Evolutionary conservation across 53 echinoderm and acorn worm species (phyloP).

Genomic region (Zoroaster sp.): DNA sequence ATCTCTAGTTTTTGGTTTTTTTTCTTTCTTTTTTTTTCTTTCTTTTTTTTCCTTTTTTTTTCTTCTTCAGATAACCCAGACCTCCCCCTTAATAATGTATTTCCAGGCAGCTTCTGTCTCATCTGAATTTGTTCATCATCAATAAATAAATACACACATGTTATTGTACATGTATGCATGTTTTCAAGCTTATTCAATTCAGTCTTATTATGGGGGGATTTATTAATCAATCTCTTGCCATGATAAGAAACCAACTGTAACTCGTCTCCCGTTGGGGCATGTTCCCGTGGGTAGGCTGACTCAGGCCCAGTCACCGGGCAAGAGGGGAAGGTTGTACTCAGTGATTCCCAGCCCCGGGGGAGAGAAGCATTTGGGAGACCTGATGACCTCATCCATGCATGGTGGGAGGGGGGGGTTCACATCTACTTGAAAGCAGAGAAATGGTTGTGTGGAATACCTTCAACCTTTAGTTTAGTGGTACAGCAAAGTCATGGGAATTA

Average conservation of each 20-base stretch:
- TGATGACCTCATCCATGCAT: background rate
- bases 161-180: background rate
- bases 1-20: too few relatives aligned
- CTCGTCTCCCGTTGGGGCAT: background rate
- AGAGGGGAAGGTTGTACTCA: background rate
- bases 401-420: background rate
- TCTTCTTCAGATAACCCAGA: background rate
- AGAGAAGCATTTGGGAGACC: background rate
- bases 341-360: background rate
- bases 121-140: background rate
- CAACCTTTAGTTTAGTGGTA: too few relatives aligned
- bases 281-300: background rate
- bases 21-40: too few relatives aligned
- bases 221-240: constrained; percentile 8
- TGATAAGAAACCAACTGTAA: background rate
- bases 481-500: too few relatives aligned
- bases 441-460: too few relatives aligned
- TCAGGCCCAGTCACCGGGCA: background rate
- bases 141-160: background rate
- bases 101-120: background rate
- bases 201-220: constrained; percentile 9
- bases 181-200: constrained; percentile 28
- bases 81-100: background rate
- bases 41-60: background rate
- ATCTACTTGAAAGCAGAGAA: background rate